Conservation (phyloP, 2,797 vertebrate species). For the Synaphobranchus kaupii region DNA sequence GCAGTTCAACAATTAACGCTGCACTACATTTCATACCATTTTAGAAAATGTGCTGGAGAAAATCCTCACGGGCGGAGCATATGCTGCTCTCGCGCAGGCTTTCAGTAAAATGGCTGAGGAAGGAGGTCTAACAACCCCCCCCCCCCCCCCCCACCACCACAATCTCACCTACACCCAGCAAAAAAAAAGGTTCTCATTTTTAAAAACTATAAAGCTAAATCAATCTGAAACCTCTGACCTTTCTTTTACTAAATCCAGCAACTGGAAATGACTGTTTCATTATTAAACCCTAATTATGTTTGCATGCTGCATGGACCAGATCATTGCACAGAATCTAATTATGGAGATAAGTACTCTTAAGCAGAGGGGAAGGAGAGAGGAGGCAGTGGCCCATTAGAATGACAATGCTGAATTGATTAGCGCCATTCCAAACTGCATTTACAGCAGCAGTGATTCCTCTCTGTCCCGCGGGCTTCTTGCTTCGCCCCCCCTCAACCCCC, state of each 20-base stretch:
- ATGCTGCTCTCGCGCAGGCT: neutral
- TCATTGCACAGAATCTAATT: conserved; percentile 69
- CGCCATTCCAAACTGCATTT: conserved; percentile 66
- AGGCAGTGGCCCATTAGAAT: conserved; percentile 54
- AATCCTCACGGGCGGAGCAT: neutral
- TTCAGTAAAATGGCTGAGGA: neutral
- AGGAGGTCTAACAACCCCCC: neutral
- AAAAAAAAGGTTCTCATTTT: conserved; percentile 12
- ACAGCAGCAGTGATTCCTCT: conserved; percentile 64
- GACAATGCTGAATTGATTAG: conserved; percentile 75
- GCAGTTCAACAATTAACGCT: conserved; percentile 10
- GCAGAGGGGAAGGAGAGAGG: conserved; percentile 37
- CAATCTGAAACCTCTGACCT: conserved; percentile 47
- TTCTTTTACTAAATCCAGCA: conserved; percentile 38
- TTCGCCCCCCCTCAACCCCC: conserved; percentile 41
- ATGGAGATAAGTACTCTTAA: conserved; percentile 68
- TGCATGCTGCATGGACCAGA: conserved; percentile 66
- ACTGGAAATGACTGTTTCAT: conserved; percentile 58
- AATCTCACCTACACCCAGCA: neutral
- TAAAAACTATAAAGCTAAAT: conserved; percentile 17
- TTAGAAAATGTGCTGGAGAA: neutral
- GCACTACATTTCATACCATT: neutral
- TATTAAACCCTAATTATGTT: conserved; percentile 62
- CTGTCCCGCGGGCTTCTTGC: conserved; percentile 66
- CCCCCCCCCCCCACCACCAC: neutral